These are phyloP conservation scores for Pseudocheirus occidentalis DNA, from an alignment of 2,797 vertebrate genomes.

Conservation along the genomic window DNA sequence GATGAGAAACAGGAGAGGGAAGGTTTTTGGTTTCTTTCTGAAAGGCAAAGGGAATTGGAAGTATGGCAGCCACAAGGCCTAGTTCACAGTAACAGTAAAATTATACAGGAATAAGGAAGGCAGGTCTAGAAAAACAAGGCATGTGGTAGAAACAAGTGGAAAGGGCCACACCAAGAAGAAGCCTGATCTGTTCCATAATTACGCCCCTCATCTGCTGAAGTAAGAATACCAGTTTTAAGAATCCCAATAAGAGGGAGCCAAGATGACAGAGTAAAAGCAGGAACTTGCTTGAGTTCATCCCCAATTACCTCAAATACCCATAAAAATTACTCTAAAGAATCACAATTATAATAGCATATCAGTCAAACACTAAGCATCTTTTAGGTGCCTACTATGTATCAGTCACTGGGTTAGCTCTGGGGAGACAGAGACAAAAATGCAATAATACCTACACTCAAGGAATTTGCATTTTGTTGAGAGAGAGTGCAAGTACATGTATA, in stretches of 20 bases:
- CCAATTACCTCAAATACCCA: no score
- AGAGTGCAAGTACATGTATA: neutral
- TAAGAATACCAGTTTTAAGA: neutral
- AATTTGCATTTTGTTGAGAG: neutral
- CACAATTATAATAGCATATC: neutral
- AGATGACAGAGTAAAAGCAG: no score
- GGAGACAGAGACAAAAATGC: neutral
- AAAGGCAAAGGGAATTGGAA: neutral
- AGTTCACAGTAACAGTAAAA: neutral
- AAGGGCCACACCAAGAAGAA: neutral
- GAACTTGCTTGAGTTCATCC: no score
- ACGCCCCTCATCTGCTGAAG: neutral
- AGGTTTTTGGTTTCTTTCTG: neutral
- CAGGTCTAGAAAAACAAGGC: neutral
- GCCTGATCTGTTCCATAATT: neutral
- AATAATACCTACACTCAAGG: neutral
- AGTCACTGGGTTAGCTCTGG: neutral
- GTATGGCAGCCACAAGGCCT: neutral
- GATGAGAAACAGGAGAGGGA: neutral
- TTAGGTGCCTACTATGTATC: neutral
- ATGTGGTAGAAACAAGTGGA: neutral
- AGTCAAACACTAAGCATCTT: neutral
- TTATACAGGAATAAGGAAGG: neutral
- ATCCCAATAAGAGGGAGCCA: no score
- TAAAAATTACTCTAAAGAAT: neutral